Evolutionary conservation across 2,888 invertebrate species (phyloP).

Genomic region (Orthonychiurus folsomi): DNA sequence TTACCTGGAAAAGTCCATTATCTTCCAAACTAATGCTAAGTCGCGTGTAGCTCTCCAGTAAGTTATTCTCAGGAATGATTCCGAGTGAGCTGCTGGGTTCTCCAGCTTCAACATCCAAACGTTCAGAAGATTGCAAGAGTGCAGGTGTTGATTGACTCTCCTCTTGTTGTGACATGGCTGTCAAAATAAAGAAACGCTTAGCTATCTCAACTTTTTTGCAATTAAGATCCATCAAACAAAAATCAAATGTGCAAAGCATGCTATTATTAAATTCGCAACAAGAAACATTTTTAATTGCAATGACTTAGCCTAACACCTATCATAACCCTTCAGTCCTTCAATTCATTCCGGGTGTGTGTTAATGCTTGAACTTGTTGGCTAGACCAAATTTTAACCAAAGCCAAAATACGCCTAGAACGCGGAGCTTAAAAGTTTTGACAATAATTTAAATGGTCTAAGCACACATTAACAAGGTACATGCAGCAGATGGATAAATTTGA

Average conservation of each 20-base stretch:
- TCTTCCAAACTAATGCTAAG: constrained; percentile 81
- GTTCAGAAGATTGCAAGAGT: constrained; percentile 56
- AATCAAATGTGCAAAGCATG: neutral
- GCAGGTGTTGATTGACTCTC: constrained; percentile 85
- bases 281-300: no score
- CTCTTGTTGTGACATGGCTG: constrained; percentile 72
- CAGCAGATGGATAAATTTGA: no score
- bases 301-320: no score
- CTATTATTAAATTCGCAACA: neutral
- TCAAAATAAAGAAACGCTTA: constrained; percentile 40
- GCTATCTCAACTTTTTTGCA: constrained; percentile 6
- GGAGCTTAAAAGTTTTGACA: no score
- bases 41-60: constrained; percentile 75
- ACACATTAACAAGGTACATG: no score
- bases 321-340: no score
- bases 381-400: no score
- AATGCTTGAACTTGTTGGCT: no score
- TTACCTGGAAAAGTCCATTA: constrained; percentile 64
- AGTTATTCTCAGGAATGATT: constrained; percentile 75
- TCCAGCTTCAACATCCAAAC: constrained; percentile 43
- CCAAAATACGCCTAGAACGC: no score
- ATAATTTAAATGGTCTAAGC: no score
- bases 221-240: neutral
- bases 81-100: constrained; percentile 58
- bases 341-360: no score